Base-by-base conservation (phyloP, 1,140 invertebrate genomes). In the Micrasema minimum region DNA sequence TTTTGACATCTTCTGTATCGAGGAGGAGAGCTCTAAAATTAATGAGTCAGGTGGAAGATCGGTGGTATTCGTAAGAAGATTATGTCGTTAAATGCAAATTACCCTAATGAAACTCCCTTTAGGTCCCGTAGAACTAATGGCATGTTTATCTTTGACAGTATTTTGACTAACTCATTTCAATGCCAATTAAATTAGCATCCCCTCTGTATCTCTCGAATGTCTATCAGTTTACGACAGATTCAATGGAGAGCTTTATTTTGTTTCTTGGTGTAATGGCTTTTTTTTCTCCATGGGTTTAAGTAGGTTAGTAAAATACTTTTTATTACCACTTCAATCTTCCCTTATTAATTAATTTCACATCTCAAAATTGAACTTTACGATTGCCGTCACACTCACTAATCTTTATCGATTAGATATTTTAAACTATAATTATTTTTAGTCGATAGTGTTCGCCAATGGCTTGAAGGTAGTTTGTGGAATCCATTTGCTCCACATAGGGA, bases 1-100 rank as follows among this genome's bases (percentile, higher is more conserved):
- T 46, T 55, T 55, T 55, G 51, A 55, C n/a, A 55, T 55, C 26
- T 31, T 31, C 26, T 31, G 26, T 31, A 31, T 31, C 26, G 26
- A 23, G n/a, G 41, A 14, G 14, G 41, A 64, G 16, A 64, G 43
- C 26, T n/a, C 16, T 46, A 48, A 46, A 64, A 64, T 46, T 64
- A 64, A 64, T 64, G 59, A 64, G 59, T 2, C 41, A 31, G 59
- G 22, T 64, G 65, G 50, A 55, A 55, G 65, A 51, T 67, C 50
- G 48, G 48, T 45, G 65, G 65, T 50, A 43, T 71, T 69, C 73
- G 66, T 62, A 59, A 69, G 57, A 41, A 69, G 73, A 75, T 75
- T 75, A 75, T 53, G 73, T 72, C 69, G 62, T 75, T 75, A 75
- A 75, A 75, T 75, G 73, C 73, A 75, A 75, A 75, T 75, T 66